Evolutionary conservation across 2,113 vertebrate genomes (phyloP).

Genomic region (Phainopepla nitens): DNA sequence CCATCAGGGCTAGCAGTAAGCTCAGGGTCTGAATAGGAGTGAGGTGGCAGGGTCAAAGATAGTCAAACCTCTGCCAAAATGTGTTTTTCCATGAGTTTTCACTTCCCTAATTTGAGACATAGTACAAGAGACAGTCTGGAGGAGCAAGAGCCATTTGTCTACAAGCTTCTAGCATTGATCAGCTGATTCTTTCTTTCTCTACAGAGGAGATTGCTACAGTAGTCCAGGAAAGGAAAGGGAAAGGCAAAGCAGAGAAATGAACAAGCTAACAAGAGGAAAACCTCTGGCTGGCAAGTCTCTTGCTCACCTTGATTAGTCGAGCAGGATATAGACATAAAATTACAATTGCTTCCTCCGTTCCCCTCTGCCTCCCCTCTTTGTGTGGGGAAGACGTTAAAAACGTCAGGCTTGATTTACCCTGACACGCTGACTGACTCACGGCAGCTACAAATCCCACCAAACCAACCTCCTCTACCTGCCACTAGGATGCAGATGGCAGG

Average conservation of each 20-base stretch:
- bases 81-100: neutral
- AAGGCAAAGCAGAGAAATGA: conserved; percentile 38
- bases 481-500: neutral
- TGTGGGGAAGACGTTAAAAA: conserved; percentile 66
- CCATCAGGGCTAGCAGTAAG: neutral
- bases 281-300: conserved; percentile 45
- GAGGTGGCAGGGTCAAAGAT: neutral
- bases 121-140: neutral
- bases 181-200: neutral
- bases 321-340: conserved; percentile 76
- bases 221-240: neutral
- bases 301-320: conserved; percentile 68
- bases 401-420: conserved; percentile 73
- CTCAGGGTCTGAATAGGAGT: neutral
- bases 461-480: conserved; percentile 54
- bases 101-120: neutral
- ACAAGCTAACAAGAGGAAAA: conserved; percentile 57
- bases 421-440: conserved; percentile 63
- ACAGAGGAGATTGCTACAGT: neutral
- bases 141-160: neutral
- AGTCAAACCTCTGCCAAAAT: neutral
- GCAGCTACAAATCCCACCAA: conserved; percentile 54
- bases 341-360: conserved; percentile 62
- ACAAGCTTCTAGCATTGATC: neutral
- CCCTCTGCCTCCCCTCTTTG: neutral